Conservation (phyloP, 2,113 vertebrate genomes). For the Cathartes aura region DNA sequence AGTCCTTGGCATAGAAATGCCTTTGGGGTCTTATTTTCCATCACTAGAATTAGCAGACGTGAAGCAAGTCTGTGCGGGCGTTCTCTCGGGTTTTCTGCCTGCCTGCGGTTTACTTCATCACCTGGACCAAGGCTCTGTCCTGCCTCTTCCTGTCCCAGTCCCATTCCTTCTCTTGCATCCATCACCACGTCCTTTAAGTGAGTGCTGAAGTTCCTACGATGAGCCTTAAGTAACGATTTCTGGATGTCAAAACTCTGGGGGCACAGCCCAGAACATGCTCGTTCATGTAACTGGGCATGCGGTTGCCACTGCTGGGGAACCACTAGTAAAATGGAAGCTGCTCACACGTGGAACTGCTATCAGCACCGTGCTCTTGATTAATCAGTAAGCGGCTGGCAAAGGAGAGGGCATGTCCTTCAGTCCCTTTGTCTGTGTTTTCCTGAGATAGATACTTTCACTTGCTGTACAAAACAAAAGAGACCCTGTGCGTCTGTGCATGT, state of each 20-base stretch:
- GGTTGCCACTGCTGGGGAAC: rapidly evolving
- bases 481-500: rapidly evolving
- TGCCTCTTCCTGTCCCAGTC: not conserved
- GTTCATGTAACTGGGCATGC: rapidly evolving
- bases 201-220: not conserved
- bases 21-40: not conserved
- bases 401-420: not conserved
- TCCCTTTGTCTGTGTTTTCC: not conserved
- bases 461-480: not conserved
- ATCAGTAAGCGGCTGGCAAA: not conserved
- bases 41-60: not conserved
- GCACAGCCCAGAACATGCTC: not conserved
- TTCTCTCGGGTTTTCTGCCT: not conserved
- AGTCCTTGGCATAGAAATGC: not conserved
- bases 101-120: rapidly evolving
- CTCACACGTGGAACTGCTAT: rapidly evolving
- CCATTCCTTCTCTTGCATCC: not conserved
- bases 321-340: not conserved
- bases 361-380: not conserved
- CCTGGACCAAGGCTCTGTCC: not conserved
- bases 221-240: not conserved
- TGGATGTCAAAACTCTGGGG: not conserved
- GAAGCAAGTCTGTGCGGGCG: not conserved
- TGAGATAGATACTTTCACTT: not conserved
- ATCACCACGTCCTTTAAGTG: not conserved